Conservation (phyloP, 2,113 vertebrate species). For the Sylvia atricapilla region DNA sequence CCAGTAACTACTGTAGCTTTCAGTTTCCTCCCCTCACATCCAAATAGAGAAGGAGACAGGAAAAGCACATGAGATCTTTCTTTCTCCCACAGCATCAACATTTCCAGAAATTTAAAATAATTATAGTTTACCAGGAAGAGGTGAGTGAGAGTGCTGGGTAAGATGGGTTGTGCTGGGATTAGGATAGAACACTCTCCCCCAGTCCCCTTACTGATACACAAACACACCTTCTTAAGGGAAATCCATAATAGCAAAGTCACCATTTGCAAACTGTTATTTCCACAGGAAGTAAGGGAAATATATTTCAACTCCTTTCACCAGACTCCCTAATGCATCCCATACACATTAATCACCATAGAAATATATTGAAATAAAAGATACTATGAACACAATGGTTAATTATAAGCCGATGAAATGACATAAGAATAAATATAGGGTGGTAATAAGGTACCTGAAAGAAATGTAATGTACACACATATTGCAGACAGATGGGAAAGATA, state of each 20-base stretch:
- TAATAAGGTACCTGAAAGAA: not conserved
- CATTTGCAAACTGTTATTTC: not conserved
- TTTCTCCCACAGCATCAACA: not conserved
- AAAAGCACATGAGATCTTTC: not conserved
- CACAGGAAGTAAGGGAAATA: not conserved
- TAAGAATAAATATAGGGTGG: not conserved
- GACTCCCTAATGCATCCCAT: not conserved
- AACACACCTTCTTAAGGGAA: not conserved
- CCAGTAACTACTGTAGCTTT: not conserved
- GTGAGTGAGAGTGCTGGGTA: not conserved
- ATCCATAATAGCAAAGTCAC: not conserved
- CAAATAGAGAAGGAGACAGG: not conserved
- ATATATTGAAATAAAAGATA: not conserved
- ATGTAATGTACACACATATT: not conserved
- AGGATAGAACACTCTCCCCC: not conserved
- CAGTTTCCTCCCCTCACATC: not conserved
- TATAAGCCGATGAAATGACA: not conserved
- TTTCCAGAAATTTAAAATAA: not conserved
- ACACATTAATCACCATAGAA: not conserved
- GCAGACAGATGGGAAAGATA: not conserved
- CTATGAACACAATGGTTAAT: not conserved
- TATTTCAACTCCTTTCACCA: not conserved
- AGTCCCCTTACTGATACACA: accelerated
- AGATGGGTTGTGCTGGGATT: not conserved
- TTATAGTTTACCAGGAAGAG: not conserved